These are phyloP conservation scores for Eupsittula cactorum DNA, from an alignment of 2,113 vertebrate species.

Conservation along the genomic window DNA sequence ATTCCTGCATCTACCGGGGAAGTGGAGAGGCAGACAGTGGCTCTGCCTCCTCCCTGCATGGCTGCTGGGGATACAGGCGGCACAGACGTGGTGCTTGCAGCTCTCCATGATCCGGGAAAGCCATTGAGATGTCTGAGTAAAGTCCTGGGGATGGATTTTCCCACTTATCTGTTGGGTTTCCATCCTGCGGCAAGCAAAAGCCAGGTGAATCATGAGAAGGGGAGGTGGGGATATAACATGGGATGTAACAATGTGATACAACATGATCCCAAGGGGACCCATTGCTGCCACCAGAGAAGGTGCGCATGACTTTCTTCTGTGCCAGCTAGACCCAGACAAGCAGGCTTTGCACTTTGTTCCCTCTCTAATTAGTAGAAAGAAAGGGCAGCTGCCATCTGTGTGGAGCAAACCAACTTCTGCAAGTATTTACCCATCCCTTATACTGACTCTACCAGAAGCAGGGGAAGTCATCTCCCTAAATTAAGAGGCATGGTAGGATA, in stretches of 20 bases:
- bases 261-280: not conserved
- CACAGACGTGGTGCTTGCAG: not conserved
- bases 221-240: not conserved
- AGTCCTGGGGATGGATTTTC: not conserved
- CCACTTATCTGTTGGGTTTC: not conserved
- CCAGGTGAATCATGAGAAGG: not conserved
- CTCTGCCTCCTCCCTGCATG: not conserved
- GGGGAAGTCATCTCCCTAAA: not conserved
- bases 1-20: slow-evolving; percentile 21
- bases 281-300: not conserved
- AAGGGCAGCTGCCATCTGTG: not conserved
- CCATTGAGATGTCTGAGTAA: not conserved
- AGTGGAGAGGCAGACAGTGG: not conserved
- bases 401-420: not conserved
- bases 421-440: not conserved
- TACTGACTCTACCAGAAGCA: not conserved
- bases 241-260: not conserved
- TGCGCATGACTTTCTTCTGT: not conserved
- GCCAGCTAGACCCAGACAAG: not conserved
- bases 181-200: not conserved
- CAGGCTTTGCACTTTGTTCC: not conserved
- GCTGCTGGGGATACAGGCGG: not conserved
- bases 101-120: not conserved
- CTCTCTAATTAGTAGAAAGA: not conserved
- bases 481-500: not conserved